phyloP scores from a whole-genome alignment of 1,140 invertebrate genomes.

The Triops cancriformis region DNA sequence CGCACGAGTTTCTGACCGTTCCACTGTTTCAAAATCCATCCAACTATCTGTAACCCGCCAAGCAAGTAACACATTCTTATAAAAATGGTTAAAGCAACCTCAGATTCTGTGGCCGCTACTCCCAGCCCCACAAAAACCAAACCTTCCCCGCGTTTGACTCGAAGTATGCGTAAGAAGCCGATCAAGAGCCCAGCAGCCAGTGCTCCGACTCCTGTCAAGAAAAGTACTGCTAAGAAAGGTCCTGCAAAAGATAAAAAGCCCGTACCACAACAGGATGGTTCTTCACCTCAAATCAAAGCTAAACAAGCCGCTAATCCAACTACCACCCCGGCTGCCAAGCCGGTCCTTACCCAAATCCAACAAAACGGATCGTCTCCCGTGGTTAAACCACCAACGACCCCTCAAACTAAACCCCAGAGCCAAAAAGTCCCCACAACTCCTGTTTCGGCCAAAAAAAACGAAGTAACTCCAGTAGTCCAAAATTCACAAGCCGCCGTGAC shows the following conservation, averaged over 20 bases:
- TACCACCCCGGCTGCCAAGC: neutral
- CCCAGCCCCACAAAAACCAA: constrained; percentile 3
- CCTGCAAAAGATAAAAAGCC: neutral
- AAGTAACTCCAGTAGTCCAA: neutral
- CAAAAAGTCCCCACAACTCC: neutral
- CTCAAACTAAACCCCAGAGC: neutral
- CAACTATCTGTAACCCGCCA: neutral
- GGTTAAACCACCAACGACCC: neutral
- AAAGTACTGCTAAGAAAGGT: neutral
- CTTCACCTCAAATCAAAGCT: neutral
- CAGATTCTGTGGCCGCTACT: neutral
- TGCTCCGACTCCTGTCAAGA: neutral
- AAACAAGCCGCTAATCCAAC: neutral
- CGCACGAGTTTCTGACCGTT: neutral
- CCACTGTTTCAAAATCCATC: neutral
- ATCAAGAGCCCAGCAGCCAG: neutral
- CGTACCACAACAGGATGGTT: neutral
- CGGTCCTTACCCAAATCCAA: neutral
- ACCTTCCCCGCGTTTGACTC: neutral
- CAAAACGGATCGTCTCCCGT: neutral
- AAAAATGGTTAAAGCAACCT: neutral
- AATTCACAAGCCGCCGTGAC: neutral
- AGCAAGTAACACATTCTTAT: neutral
- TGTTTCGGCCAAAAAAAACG: neutral
- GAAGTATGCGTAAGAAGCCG: neutral